Evolutionary conservation across 2,888 invertebrate genomes (phyloP), one percentile per base, ranked within the genome.

Genomic region (Linyphia triangularis): DNA sequence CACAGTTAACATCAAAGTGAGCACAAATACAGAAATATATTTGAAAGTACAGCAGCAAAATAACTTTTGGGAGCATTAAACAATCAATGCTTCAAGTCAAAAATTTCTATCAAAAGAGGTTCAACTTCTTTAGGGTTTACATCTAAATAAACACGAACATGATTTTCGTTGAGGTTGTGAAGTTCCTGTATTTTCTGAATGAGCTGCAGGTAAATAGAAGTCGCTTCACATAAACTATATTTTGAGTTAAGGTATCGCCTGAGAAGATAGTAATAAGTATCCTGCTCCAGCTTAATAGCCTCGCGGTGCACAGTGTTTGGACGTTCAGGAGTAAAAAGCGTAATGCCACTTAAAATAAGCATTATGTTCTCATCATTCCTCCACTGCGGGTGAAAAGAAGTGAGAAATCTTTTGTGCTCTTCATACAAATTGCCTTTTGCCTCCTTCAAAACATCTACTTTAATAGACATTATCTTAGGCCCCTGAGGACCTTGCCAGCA

Each of bases 131-230:
- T 94, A 37, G 98, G 98, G 94, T 98, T 97, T 0, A 98, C 97
- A 93, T 98, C 97, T 30, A 98, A 94, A 93, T 98, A 97, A 4
- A 98, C 97, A 57, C 96, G 96, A 9, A 98, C 96, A n/a, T 98
- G 96, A 91, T 97, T 96, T 91, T 97, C 97, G 89, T 97, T 97
- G 78, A 98, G 94, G 92, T 95, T 95, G 91, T 97, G 96, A 26
- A 99, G 95, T 92, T 98, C 98, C 30, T 96, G 95, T 91, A 98
- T 96, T 94, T 97, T 98, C 93, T 97, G 96, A 90, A 98, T 96
- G 86, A 99, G 94, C 92, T 96, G 96, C 28, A 97, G 93, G 93
- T 97, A 98, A 22, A 72, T 28, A 9, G 79, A 24, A 63, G 75
- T 89, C 9, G 90, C 90, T 75, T 90, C 90, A 85, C 90, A 90